Evolutionary conservation across 2,888 invertebrate genomes (phyloP).

Genomic region (Agrotis puta): DNA sequence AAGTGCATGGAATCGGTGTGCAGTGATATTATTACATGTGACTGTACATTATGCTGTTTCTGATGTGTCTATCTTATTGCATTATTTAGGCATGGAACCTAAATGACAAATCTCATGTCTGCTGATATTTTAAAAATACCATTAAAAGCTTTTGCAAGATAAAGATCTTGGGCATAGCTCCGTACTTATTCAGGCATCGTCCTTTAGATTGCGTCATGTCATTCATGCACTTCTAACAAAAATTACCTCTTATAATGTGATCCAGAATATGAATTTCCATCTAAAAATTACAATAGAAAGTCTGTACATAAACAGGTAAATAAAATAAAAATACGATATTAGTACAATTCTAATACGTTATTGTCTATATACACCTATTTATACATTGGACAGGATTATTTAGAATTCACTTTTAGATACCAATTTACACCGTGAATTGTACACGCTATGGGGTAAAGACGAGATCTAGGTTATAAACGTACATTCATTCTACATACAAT

Average conservation of each 20-base stretch:
- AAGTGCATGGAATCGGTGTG: not conserved
- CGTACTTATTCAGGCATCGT: not conserved
- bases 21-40: conserved; percentile 6
- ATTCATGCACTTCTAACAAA: conserved; percentile 38
- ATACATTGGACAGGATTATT: conserved; percentile 77
- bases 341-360: conserved; percentile 74
- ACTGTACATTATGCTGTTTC: conserved; percentile 15
- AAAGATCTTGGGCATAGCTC: too few relatives aligned
- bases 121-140: too few relatives aligned
- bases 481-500: conserved; percentile 54
- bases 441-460: conserved; percentile 51
- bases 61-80: conserved; percentile 4
- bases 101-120: too few relatives aligned
- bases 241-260: conserved; percentile 6
- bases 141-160: too few relatives aligned
- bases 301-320: conserved; percentile 65
- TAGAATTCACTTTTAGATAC: conserved; percentile 63
- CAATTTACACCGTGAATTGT: conserved; percentile 55
- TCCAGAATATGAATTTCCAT: conserved; percentile 27
- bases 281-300: conserved; percentile 10
- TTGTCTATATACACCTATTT: conserved; percentile 85
- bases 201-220: conserved; percentile 28
- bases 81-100: not conserved
- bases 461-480: conserved; percentile 60
- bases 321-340: conserved; percentile 63